Evolutionary conservation across 1,140 invertebrate genomes (phyloP), one percentile per base, ranked within the genome.

Genomic region (Macrostomum lignano): DNA sequence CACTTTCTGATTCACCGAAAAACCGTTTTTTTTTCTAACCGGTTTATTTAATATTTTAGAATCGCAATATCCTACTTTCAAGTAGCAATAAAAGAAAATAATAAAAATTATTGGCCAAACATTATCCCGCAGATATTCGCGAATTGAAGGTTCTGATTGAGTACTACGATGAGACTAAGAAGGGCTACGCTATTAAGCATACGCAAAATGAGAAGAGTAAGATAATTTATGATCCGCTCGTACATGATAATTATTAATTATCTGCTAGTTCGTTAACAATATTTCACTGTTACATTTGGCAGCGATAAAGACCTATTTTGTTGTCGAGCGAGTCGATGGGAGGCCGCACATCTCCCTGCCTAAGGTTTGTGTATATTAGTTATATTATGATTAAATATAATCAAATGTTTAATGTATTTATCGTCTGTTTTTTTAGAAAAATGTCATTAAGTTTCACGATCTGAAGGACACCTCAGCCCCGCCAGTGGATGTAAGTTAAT

Each of bases 291-390:
- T 19, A 11, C 15, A 7, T 32, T 11, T 56, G 65, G 32, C 49
- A 73, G 72, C 67, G 43, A 64, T 74, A 47, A 71, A 72, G 52
- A 77, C 73, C 1, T 75, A 67, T 52, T 76, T 76, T 49, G 73
- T 76, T 36, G 49, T 66, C 25, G 65, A 65, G 2, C 40, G 62
- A 40, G 24, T 33, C 20, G 32, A 33, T 24, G 22, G 26, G 17
- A 33, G 15, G 20, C 19, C 19, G 7, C 10, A 14, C 15, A 3
- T 21, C 19, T 4, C 14, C 14, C 4, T 33, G 19, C n/a, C 17
- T n/a, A 4, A n/a, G 6, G 31, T 32, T 14, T 9, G 4, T 32
- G 20, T 17, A 9, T 30, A 11, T 7, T 13, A 30, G 22, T 7
- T 7, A 7, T 7, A 13, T 17, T 13, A 14, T 11, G 7, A 17